phyloP scores from a whole-genome alignment of 1,140 invertebrate genomes.

The Apis laboriosa region DNA sequence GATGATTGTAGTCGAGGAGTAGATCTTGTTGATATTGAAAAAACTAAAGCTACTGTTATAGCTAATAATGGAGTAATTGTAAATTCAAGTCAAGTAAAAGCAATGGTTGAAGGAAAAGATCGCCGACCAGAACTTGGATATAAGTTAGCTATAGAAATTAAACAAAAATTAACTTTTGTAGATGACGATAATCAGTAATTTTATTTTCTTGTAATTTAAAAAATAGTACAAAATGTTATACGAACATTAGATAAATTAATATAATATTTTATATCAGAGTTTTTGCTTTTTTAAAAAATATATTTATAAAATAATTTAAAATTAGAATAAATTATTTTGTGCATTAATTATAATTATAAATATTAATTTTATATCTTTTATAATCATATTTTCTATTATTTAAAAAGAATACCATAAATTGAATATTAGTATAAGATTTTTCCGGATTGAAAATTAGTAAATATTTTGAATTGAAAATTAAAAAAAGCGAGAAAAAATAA shows the following conservation, averaged over 20 bases:
- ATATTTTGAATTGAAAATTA: no score
- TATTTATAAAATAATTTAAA: slow-evolving; percentile 2
- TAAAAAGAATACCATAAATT: no score
- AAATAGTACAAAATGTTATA: neutral
- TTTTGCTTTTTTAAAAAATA: neutral
- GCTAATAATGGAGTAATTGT: slow-evolving; percentile 90
- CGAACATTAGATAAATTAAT: neutral
- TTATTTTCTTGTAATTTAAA: slow-evolving; percentile 1
- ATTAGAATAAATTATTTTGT: slow-evolving; percentile 36
- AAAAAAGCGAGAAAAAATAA: no score
- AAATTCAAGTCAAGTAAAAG: slow-evolving; percentile 87
- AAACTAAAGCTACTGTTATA: slow-evolving; percentile 88
- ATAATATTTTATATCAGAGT: neutral
- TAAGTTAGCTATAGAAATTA: slow-evolving; percentile 91
- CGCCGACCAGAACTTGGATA: slow-evolving; percentile 92
- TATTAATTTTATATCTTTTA: neutral
- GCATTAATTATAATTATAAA: slow-evolving; percentile 1
- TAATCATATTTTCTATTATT: neutral
- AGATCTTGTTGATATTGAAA: slow-evolving; percentile 90
- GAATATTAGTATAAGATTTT: no score
- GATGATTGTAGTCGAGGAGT: slow-evolving; percentile 96
- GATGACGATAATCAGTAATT: slow-evolving; percentile 19
- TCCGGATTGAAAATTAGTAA: no score
- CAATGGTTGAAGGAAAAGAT: slow-evolving; percentile 93
- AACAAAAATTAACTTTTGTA: slow-evolving; percentile 70